Base-by-base conservation (phyloP, 1,140 invertebrate species). In the Aphaenogaster floridana region DNA sequence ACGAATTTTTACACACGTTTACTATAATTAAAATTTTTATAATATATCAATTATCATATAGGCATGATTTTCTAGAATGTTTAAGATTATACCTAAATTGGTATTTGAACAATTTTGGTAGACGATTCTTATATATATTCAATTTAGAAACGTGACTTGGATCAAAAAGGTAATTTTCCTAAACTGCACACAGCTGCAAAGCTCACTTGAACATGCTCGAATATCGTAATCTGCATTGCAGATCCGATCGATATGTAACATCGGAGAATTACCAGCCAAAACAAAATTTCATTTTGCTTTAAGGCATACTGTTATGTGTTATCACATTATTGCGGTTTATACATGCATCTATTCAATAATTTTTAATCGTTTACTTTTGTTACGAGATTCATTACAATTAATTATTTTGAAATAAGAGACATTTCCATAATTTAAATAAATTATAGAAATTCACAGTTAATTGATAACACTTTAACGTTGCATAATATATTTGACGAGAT, bases 151-250 rank as follows among this genome's bases (percentile, higher is more conserved):
- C 64, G 45, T 42, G 36, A 42, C 66, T 57, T 81, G 36, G 21
- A 83, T 57, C 7, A 34, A 34, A 86, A 80, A 81, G 45, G 17
- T 63, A 69, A 59, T 68, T 83, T 59, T 21, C 45, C 48, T 61
- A 87, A 61, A 90, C 80, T 91, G 84, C 52, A 85, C 59, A 85
- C 50, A 39, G 61, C 69, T 78, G 61, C 57, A 76, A 86, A 91
- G 87, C 86, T 91, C 59, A 68, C 66, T 91, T 87, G 42, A 91
- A 79, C 61, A 81, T 68, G 71, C 66, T 71, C 64, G 52, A 66
- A 71, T 81, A 77, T 87, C 77, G 54, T 72, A 71, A 91, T 90
- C 77, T 90, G 88, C 87, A 91, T 87, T 91, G 89, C 74, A 90
- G 78, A 90, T 91, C 15, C 39, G 42, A 57, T 54, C 57, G 61